phyloP scores from a whole-genome alignment of 2,888 invertebrate species.

The Cataglyphis albicans region DNA sequence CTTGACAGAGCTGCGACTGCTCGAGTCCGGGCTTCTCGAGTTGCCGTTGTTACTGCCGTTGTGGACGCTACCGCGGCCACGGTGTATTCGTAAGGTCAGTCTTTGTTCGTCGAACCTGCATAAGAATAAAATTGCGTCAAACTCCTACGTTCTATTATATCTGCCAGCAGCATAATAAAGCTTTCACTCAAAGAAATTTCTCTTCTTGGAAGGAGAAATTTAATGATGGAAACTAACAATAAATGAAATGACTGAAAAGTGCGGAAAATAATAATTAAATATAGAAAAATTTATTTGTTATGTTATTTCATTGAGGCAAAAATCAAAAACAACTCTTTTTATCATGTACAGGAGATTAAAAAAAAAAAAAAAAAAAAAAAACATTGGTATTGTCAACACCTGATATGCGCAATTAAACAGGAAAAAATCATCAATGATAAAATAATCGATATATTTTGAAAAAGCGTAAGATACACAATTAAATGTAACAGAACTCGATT shows the following conservation, averaged over 20 bases:
- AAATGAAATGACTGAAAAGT: background rate
- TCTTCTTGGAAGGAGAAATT: background rate
- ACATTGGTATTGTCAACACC: background rate
- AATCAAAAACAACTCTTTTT: background rate
- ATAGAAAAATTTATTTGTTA: background rate
- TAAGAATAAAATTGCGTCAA: slow-evolving; percentile 86
- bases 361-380: background rate
- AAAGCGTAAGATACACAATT: background rate
- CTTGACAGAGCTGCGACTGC: slow-evolving; percentile 86
- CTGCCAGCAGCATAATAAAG: slow-evolving; percentile 23
- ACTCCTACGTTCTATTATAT: slow-evolving; percentile 14
- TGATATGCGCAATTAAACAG: background rate
- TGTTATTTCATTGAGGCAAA: background rate
- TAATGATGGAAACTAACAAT: background rate
- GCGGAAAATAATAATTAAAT: slow-evolving; percentile 9
- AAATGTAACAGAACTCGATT: background rate
- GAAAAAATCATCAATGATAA: background rate
- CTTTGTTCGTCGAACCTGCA: slow-evolving; percentile 95
- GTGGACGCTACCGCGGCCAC: slow-evolving; percentile 91
- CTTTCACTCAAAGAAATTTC: background rate
- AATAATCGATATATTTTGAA: background rate
- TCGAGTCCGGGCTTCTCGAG: slow-evolving; percentile 80
- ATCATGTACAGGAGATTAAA: background rate
- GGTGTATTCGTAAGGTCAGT: slow-evolving; percentile 95
- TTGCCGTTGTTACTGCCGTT: slow-evolving; percentile 84